Conservation (phyloP, 2,888 invertebrate species). For the Cantharis nigra region DNA sequence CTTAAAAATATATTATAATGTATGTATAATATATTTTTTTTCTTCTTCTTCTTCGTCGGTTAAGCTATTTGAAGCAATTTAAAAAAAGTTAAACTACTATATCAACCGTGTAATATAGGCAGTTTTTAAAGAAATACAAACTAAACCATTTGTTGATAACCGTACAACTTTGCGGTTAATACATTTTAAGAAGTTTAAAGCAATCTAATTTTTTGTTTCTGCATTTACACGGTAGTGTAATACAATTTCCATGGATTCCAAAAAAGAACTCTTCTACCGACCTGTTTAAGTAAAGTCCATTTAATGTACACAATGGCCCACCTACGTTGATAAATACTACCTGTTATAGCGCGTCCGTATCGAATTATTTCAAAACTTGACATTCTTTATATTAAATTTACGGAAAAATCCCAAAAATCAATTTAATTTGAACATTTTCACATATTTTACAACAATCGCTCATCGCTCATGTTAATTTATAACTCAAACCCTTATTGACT, state of each 20-base stretch:
- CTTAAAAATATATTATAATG: too few species aligned
- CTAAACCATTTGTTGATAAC: constrained; percentile 1
- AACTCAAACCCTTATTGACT: neutral
- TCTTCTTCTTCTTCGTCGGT: neutral
- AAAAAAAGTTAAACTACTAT: neutral
- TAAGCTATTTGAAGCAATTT: neutral
- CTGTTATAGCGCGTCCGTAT: constrained; percentile 23
- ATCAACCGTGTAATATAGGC: neutral
- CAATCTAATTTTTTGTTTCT: constrained; percentile 18
- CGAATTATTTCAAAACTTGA: constrained; percentile 11
- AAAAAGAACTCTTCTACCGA: constrained; percentile 10
- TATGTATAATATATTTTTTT: too few species aligned
- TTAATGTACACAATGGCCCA: constrained; percentile 33
- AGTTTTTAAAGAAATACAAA: neutral
- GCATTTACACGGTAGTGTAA: constrained; percentile 30
- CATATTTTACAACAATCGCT: neutral
- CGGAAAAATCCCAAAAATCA: constrained; percentile 38
- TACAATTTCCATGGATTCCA: constrained; percentile 30
- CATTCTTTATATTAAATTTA: constrained; percentile 40
- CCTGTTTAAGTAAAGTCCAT: constrained; percentile 31
- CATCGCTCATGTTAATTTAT: neutral
- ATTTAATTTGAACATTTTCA: constrained; percentile 19
- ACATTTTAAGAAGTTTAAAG: constrained; percentile 16
- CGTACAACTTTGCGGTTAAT: constrained; percentile 22
- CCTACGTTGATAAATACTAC: constrained; percentile 31